Base-by-base conservation (phyloP, 2,113 vertebrate species). In the Arvicanthis niloticus region DNA sequence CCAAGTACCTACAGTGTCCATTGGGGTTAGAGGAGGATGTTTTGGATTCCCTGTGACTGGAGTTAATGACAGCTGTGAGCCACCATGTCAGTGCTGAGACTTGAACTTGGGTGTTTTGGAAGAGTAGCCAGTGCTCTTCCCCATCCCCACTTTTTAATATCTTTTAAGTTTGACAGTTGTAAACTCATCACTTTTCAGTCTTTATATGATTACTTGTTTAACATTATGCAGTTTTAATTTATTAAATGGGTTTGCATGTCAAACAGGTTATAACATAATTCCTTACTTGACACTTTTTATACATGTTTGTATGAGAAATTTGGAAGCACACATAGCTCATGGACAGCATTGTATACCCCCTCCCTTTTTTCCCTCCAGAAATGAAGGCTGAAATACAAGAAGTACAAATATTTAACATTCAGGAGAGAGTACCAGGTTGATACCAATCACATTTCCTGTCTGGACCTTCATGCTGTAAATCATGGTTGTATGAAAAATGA, bases 271-370 rank as follows among this genome's bases (percentile, higher is more conserved):
- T 24, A 68, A n/a, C 17, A 31, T n/a, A 68, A 37, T 11, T 94
- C 84, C 88, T 60, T 96, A 48, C 19, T 67, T 73, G 22, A 93
- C 17, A 37, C 89, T 91, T 80, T 80, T 51, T 75, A 16, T 65
- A 29, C 22, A 58, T 73, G 13, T 77, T 95, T 85, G 29, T 26
- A 87, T 93, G 62, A 95, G 91, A 91, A 89, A 92, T 68, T 56
- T 91, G 78, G 92, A 91, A 94, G 21, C 29, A 88, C 37, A 34
- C 17, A 92, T 37, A 56, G 3, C 13, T 42, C 10, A 65, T 42
- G 40, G 65, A 31, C n/a, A 84, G 7, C 26, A 8, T 40, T 75
- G 21, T 24, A 24, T 75, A n/a, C 31, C 76, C 80, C 56, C 19
- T 24, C 13, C 4, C 31, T 5, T 88, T 3, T 42, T 5, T 2